These are phyloP conservation scores for Sylvilagus floridanus DNA, from an alignment of 2,797 vertebrate genomes.

Conservation along the genomic window DNA sequence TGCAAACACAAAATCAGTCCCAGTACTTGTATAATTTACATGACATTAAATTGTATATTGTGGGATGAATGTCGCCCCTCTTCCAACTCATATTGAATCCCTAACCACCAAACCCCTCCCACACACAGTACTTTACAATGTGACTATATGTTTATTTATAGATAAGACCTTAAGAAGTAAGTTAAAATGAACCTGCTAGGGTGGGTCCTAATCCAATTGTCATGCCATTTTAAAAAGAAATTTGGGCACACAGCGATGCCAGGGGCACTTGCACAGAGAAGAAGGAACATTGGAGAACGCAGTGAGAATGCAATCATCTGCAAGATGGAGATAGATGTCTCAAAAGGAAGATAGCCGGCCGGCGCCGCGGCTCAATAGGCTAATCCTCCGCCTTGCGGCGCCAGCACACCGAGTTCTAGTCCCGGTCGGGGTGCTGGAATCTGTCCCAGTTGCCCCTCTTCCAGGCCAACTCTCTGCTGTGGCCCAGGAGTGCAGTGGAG, in stretches of 20 bases:
- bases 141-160: neutral
- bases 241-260: neutral
- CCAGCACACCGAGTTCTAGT: too few species aligned
- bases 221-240: neutral
- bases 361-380: too few species aligned
- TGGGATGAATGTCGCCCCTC: neutral
- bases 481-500: too few species aligned
- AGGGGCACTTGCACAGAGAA: neutral
- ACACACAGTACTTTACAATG: neutral
- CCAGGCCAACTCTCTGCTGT: too few species aligned
- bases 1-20: neutral
- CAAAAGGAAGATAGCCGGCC: neutral
- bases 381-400: too few species aligned
- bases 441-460: too few species aligned
- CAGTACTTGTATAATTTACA: neutral
- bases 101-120: neutral
- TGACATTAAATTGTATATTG: neutral
- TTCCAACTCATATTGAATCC: neutral
- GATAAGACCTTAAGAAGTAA: neutral
- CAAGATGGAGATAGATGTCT: neutral
- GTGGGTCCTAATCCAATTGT: neutral
- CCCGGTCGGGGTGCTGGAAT: too few species aligned
- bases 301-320: neutral
- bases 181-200: neutral
- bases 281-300: neutral